Percentiles rank a stretch among this genome's conserved stretches.
Evolutionary conservation across 2,113 vertebrate genomes (phyloP).

Genomic region (Rynchops niger): DNA sequence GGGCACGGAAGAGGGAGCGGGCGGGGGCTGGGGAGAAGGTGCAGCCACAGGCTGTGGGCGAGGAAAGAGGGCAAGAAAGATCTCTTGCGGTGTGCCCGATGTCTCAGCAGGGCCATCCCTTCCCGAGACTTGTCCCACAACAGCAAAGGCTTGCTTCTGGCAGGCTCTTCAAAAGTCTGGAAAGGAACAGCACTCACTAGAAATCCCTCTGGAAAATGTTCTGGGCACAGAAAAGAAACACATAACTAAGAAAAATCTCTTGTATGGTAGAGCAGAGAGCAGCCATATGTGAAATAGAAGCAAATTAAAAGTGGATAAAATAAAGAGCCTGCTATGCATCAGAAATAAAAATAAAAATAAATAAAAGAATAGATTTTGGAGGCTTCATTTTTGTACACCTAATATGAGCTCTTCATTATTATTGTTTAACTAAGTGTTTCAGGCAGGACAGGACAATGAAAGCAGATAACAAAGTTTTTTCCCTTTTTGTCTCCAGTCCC

Average conservation of each 20-base stretch:
- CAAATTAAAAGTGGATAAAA: neutral
- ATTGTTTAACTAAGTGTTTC: neutral
- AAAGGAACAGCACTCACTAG: neutral
- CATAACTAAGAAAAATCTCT: neutral
- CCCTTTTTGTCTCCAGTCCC: neutral
- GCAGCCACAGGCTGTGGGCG: rapidly evolving
- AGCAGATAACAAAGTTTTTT: neutral
- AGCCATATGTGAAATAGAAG: neutral
- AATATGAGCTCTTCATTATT: neutral
- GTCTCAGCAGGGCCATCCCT: neutral
- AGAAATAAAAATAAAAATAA: neutral
- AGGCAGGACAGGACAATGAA: neutral
- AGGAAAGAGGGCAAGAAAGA: neutral
- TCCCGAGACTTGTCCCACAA: neutral
- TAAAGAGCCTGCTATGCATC: neutral
- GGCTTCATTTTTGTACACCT: neutral
- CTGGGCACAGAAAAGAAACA: neutral
- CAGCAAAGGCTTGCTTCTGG: neutral
- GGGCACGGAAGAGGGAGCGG: rapidly evolving
- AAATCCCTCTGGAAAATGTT: neutral
- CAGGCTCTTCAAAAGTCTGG: neutral
- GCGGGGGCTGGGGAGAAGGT: neutral
- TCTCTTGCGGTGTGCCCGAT: rapidly evolving
- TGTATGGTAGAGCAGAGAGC: neutral
- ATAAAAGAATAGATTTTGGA: neutral